phyloP scores from a whole-genome alignment of 64 coral and sea anemone genomes.

The Montipora cactus region DNA sequence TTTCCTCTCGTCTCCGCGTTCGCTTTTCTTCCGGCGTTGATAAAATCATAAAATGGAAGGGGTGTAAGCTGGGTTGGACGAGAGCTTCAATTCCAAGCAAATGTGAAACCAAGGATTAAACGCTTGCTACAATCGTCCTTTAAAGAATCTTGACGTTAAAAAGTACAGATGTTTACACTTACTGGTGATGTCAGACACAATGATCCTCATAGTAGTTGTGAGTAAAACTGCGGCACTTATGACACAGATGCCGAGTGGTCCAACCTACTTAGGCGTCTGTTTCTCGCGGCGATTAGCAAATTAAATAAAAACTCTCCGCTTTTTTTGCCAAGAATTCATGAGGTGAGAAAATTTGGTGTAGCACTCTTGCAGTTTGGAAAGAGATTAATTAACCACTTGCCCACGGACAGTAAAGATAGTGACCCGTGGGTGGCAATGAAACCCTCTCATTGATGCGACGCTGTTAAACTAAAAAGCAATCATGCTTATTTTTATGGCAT shows the following conservation, averaged over 20 bases:
- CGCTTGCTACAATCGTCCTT: background rate
- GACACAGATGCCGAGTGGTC: background rate
- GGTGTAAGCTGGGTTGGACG: background rate
- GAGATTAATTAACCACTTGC: background rate
- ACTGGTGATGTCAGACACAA: background rate
- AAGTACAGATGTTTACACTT: background rate
- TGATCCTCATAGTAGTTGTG: background rate
- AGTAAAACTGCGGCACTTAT: background rate
- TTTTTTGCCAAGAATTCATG: background rate
- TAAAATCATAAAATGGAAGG: too few species aligned
- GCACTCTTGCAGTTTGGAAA: background rate
- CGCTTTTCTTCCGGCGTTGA: too few species aligned
- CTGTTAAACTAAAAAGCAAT: background rate
- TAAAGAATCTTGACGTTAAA: background rate
- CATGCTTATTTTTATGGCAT: background rate
- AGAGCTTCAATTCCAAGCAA: background rate
- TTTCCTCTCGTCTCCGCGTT: background rate
- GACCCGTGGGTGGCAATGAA: slow-evolving; percentile 19
- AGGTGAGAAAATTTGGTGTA: background rate
- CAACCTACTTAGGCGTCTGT: background rate
- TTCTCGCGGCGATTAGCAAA: background rate
- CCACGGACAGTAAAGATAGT: slow-evolving; percentile 5
- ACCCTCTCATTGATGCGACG: background rate
- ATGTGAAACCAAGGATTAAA: background rate
- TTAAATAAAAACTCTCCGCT: background rate